Conservation (phyloP, 2,113 vertebrate species). For the Vanacampus margaritifer region DNA sequence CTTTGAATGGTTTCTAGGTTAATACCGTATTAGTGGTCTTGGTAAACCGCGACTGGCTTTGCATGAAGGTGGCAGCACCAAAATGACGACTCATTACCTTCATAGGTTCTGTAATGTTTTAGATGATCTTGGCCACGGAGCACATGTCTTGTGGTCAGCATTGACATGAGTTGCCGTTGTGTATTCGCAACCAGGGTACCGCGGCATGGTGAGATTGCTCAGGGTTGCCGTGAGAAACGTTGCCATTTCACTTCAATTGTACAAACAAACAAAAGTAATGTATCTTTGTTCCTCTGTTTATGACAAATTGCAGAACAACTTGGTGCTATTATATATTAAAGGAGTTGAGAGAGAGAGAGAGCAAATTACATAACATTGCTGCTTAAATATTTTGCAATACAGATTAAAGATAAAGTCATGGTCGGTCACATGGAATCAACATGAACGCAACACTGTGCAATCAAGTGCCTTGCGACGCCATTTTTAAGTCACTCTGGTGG, state of each 20-base stretch:
- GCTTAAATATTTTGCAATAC: conserved; percentile 33
- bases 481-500: conserved; percentile 16
- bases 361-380: conserved; percentile 49
- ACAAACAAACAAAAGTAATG: no score
- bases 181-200: neutral
- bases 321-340: no score
- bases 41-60: conserved; percentile 19
- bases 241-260: no score
- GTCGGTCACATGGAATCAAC: conserved; percentile 15
- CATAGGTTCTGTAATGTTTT: neutral
- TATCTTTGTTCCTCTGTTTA: no score
- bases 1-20: conserved; percentile 56
- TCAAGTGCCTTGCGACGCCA: neutral
- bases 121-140: neutral
- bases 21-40: conserved; percentile 58
- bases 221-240: neutral
- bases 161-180: neutral
- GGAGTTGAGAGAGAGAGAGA: no score
- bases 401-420: conserved; percentile 35
- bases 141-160: neutral
- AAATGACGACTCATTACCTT: conserved; percentile 12
- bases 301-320: no score
- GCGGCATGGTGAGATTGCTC: neutral
- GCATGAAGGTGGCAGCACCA: conserved; percentile 6
- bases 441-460: neutral